A percentile compares a stretch with the other conserved stretches of the same genome.
phyloP scores from a whole-genome alignment of 1,140 invertebrate genomes.

The Drosophila arawakana region DNA sequence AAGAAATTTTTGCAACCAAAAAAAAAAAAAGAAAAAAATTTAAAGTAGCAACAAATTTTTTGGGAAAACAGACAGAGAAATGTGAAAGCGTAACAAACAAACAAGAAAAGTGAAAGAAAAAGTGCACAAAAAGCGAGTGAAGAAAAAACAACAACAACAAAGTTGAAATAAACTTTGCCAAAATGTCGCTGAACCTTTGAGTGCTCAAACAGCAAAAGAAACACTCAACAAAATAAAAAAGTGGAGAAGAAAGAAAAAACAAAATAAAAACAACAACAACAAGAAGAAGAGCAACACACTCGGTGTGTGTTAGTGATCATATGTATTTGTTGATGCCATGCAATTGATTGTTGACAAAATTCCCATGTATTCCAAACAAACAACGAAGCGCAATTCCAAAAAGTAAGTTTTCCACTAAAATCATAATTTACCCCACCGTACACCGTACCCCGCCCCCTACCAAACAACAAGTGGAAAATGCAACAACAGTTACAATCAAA shows the following conservation, averaged over 20 bases:
- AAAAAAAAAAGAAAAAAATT: conserved; percentile 36
- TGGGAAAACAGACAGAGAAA: conserved; percentile 60
- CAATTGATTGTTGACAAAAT: conserved; percentile 85
- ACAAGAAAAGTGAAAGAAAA: conserved; percentile 59
- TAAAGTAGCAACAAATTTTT: conserved; percentile 17
- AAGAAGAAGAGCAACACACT: conserved; percentile 47
- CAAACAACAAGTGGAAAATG: conserved; percentile 16
- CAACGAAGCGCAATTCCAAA: conserved; percentile 84
- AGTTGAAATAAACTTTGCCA: conserved; percentile 45
- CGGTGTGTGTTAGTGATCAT: conserved; percentile 58
- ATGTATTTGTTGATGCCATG: conserved; percentile 83
- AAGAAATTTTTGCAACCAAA: conserved; percentile 68
- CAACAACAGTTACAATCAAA: conserved; percentile 10
- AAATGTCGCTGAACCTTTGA: conserved; percentile 61
- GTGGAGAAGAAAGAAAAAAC: conserved; percentile 6
- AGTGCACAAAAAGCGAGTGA: conserved; percentile 31
- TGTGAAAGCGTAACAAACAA: conserved; percentile 73
- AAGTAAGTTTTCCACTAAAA: conserved; percentile 70
- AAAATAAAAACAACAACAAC: conserved; percentile 47
- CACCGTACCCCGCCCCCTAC: not conserved
- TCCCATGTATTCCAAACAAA: conserved; percentile 85
- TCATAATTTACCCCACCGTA: conserved; percentile 5
- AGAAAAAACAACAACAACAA: conserved; percentile 13
- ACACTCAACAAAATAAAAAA: conserved; percentile 24
- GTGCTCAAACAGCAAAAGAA: conserved; percentile 18